phyloP scores from a whole-genome alignment of 2,888 invertebrate genomes.

The Sepioteuthis lessoniana region DNA sequence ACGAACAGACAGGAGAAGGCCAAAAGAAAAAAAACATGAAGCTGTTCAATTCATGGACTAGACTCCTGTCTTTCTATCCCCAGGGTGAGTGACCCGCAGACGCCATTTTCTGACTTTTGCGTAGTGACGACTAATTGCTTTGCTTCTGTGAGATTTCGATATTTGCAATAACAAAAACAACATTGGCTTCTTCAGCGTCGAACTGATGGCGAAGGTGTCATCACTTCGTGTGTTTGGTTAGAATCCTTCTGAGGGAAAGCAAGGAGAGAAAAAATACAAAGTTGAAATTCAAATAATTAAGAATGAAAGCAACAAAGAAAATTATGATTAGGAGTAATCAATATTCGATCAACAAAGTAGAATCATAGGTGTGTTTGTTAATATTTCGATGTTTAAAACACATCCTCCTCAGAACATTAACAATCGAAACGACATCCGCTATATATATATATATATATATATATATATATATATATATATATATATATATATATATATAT shows the following conservation, averaged over 20 bases:
- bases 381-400: not conserved
- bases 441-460: too few species aligned
- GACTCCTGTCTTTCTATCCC: not conserved
- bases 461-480: too few species aligned
- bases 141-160: constrained; percentile 8
- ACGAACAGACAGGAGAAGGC: not conserved
- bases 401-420: not conserved
- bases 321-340: not conserved
- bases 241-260: not conserved
- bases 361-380: not conserved
- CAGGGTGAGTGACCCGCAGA: constrained; percentile 16
- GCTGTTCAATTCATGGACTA: not conserved
- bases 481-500: too few species aligned
- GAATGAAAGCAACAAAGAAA: not conserved
- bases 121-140: not conserved
- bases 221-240: not conserved
- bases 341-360: not conserved
- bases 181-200: not conserved
- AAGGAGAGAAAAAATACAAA: not conserved
- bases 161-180: not conserved
- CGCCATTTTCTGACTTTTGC: constrained; percentile 33
- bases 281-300: not conserved
- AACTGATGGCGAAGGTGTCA: not conserved
- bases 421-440: not conserved
- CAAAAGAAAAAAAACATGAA: not conserved